Evolutionary conservation across 2,797 vertebrate genomes (phyloP), one percentile per base, ranked within the genome.

Genomic region (Micrastur ruficollis): DNA sequence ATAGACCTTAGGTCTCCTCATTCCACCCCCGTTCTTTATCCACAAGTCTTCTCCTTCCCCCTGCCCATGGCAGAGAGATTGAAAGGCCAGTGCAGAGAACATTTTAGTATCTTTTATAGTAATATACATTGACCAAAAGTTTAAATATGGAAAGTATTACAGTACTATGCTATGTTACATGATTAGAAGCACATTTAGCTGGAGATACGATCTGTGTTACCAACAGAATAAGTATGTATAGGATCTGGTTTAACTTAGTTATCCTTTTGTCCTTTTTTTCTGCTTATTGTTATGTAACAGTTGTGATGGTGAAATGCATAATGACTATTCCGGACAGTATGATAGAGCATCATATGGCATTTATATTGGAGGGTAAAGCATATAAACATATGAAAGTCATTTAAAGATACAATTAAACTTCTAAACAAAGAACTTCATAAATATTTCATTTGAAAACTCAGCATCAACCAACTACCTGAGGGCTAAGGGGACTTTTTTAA

Each of bases 121-220:
- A 90, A 58, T 83, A 74, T 70, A 73, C 79, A 49, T 88, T 86
- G 62, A 82, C 88, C 88, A 82, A 93, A 96, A 90, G 19, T 73
- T 96, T 93, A 97, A 98, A 97, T 98, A 97, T 98, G 98, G 98
- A 98, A 98, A 98, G 91, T 95, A 98, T 98, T 98, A 98, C 68
- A 91, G 94, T 90, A 91, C 94, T 93, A 94, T 93, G 95, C 88
- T 98, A 93, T 91, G 90, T 95, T 96, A 88, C 94, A 81, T 98
- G 96, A 98, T 98, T 97, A 96, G 95, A 98, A 98, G 97, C 98
- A 98, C 96, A 96, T 98, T 98, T 98, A 95, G 63, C 95, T 94
- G 87, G 85, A 97, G 98, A 98, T 98, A 97, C 26, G 86, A 98
- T 98, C 98, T 96, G 78, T 96, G 91, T 98, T 97, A 96, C 97